Evolutionary conservation across 2,113 vertebrate genomes (phyloP).

Genomic region (Oryzias melastigma): DNA sequence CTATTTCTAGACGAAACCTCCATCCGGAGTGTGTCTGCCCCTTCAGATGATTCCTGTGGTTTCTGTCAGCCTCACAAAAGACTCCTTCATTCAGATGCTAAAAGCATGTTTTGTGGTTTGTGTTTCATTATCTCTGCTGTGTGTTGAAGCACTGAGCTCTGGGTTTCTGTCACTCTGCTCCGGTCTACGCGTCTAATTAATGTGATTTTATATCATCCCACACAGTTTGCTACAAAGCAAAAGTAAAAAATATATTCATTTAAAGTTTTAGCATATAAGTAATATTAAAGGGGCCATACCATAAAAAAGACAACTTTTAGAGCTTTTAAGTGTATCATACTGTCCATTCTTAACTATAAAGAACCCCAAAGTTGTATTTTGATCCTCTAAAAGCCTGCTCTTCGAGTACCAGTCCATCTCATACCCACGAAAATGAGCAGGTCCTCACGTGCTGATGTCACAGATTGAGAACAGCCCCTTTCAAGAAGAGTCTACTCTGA

Average conservation of each 20-base stretch:
- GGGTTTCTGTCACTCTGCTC: slow-evolving; percentile 8
- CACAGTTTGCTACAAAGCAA: not conserved
- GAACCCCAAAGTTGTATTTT: too few species aligned
- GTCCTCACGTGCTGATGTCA: too few species aligned
- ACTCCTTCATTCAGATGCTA: not conserved
- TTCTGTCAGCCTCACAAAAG: slow-evolving; percentile 18
- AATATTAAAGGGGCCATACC: too few species aligned
- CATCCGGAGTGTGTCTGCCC: slow-evolving; percentile 7
- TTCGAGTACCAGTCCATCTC: too few species aligned
- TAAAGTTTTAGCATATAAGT: not conserved
- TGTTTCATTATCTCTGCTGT: slow-evolving; percentile 14
- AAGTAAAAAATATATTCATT: not conserved
- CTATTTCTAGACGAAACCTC: slow-evolving; percentile 27
- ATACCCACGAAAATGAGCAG: too few species aligned
- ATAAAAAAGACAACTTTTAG: too few species aligned
- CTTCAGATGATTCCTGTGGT: slow-evolving; percentile 24
- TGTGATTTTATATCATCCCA: not conserved
- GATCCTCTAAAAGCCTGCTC: too few species aligned
- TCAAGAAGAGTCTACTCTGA: too few species aligned
- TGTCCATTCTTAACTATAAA: too few species aligned
- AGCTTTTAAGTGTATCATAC: too few species aligned
- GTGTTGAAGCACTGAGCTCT: not conserved
- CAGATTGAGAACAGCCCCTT: too few species aligned
- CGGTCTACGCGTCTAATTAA: not conserved
- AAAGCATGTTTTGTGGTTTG: slow-evolving; percentile 15